phyloP scores from a whole-genome alignment of 2,888 invertebrate species.

The Lycophotia porphyrea region DNA sequence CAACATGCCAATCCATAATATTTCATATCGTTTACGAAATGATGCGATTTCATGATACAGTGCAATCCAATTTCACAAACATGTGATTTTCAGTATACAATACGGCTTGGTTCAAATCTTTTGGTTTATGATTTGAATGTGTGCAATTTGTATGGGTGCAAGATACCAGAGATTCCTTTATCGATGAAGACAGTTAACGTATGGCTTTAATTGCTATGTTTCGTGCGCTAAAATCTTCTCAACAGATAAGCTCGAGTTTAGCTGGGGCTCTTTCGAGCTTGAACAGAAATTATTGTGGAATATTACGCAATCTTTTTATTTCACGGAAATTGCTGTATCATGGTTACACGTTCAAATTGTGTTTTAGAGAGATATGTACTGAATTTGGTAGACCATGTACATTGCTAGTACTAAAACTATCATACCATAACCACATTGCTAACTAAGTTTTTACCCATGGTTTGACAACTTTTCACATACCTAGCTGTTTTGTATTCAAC shows the following conservation, averaged over 20 bases:
- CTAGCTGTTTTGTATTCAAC: not conserved
- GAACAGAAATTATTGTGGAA: slow-evolving; percentile 22
- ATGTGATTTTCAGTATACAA: not conserved
- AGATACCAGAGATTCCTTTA: not conserved
- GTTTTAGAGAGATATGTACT: not conserved
- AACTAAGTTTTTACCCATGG: too few relatives aligned
- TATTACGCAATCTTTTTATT: slow-evolving; percentile 8
- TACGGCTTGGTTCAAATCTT: not conserved
- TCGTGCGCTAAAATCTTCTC: not conserved
- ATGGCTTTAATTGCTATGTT: not conserved
- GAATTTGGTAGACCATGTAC: too few relatives aligned
- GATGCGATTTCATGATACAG: not conserved
- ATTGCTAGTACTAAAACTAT: not conserved
- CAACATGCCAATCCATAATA: not conserved
- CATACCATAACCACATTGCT: not conserved
- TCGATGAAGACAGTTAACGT: not conserved
- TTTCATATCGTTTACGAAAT: not conserved
- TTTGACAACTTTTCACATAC: not conserved
- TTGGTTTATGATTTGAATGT: not conserved
- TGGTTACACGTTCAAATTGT: not conserved
- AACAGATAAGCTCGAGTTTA: too few relatives aligned
- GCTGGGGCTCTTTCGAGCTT: not conserved
- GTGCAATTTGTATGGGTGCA: too few relatives aligned
- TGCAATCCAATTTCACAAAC: not conserved
- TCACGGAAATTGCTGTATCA: slow-evolving; percentile 12